Base-by-base conservation (phyloP, 1,140 invertebrate genomes). In the Apocrypta bakeri region DNA sequence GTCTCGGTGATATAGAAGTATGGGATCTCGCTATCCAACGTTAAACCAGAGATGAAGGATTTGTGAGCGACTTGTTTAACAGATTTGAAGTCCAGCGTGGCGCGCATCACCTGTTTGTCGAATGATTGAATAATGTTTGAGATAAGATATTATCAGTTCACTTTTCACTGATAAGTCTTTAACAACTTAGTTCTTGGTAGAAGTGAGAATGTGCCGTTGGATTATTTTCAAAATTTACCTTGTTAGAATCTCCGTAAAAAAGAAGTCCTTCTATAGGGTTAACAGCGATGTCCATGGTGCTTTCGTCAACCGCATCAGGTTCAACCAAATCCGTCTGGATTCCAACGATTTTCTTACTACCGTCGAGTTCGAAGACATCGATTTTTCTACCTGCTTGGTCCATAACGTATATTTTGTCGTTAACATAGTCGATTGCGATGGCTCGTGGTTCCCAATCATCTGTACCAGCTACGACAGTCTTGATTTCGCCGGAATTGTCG, bases 361-460 rank as follows among this genome's bases (percentile, higher is more conserved):
- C 71, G 37, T 72, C 37, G 7, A 72, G 21, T 3, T 72, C 71
- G 33, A 72, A 42, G 2, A 42, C 71, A 24, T 72, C 71, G 37
- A 72, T 72, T 37, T 72, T 72, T 37, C 1, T 24, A 7, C 33
- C 24, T 1, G 7, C 21, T 21, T 72, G n/a, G n/a, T 72, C 71
- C 33, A 42, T 42, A 1, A 25, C 71, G 8, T 27, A 72, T 4
- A 72, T 72, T 40, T 72, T 72, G 24, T 72, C 71, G 37, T 72
- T 37, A 21, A 72, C 3, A 14, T 24, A 72, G 37, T 72, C 71
- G 7, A 72, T 37, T 9, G 11, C 29, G 48, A 75, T 61, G n/a
- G 42, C 25, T 24, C 73, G 73, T n/a, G 33, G 37, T 42, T 72
- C 48, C 71, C 71, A 72, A 7, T 72, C 37, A 14, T 64, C 17